Conservation (phyloP, 64 coral and sea anemone genomes). For the Stichodactyla helianthus region DNA sequence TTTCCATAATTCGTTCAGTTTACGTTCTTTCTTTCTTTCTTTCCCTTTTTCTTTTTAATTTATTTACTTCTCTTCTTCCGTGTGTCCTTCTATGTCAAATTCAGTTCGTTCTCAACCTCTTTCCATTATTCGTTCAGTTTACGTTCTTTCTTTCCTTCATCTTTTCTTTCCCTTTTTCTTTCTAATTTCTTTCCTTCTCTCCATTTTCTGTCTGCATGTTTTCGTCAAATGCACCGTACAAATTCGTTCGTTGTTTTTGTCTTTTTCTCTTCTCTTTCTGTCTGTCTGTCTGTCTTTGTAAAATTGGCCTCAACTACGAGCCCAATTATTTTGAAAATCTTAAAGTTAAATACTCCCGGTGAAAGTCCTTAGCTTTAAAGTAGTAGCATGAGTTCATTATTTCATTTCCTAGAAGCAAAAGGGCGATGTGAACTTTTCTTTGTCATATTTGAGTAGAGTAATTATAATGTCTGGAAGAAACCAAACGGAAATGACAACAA, state of each 20-base stretch:
- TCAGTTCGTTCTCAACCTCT: not conserved
- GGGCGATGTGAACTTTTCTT: not conserved
- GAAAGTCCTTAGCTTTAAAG: not conserved
- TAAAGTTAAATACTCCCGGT: too few relatives aligned
- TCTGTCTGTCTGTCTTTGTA: not conserved
- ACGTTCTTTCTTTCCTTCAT: not conserved
- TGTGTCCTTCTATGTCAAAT: not conserved
- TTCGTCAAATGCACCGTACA: too few relatives aligned
- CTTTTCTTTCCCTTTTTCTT: not conserved
- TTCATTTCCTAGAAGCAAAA: not conserved
- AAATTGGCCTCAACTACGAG: too few relatives aligned
- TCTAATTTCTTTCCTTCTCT: not conserved
- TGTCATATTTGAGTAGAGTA: not conserved
- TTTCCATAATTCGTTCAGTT: not conserved
- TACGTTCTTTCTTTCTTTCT: not conserved
- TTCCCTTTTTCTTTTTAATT: not conserved
- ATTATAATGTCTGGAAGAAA: not conserved
- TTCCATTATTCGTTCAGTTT: not conserved
- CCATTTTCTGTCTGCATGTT: not conserved
- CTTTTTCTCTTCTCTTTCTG: not conserved
- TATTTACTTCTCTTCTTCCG: not conserved
- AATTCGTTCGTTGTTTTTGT: not conserved
- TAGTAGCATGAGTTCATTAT: not conserved
- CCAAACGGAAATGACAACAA: not conserved
- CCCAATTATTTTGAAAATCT: too few relatives aligned